A percentile compares a stretch with the other conserved stretches of the same genome.
Conservation (phyloP, 2,113 vertebrate genomes). For the Gymnocephalus cernua region DNA sequence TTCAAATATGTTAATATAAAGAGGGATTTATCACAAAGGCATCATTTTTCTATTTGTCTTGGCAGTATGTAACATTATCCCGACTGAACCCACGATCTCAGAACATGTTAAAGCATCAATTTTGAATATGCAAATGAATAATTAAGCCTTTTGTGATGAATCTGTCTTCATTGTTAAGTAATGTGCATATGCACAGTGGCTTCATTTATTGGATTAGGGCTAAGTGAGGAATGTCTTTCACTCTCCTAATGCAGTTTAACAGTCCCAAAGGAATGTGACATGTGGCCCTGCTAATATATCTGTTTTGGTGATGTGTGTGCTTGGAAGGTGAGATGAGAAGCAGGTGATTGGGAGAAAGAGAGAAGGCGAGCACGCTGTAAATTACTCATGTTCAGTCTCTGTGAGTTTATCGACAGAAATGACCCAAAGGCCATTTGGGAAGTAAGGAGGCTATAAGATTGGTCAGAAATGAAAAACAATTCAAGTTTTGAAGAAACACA, state of each 20-base stretch:
- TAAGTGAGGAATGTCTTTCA: slow-evolving; percentile 7
- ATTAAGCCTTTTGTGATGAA: not conserved
- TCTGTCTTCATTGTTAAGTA: not conserved
- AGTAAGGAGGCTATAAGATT: slow-evolving; percentile 33
- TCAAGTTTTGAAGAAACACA: slow-evolving; percentile 48
- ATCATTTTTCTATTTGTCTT: not conserved
- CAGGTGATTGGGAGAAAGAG: slow-evolving; percentile 26
- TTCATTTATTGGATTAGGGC: not conserved
- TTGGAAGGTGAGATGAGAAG: slow-evolving; percentile 38
- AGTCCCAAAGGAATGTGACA: not conserved
- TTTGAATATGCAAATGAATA: slow-evolving; percentile 27
- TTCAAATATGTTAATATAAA: slow-evolving; percentile 32
- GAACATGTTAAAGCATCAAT: slow-evolving; percentile 10
- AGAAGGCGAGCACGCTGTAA: slow-evolving; percentile 18
- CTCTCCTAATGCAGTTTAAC: not conserved
- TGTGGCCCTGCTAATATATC: slow-evolving; percentile 8
- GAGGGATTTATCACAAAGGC: slow-evolving; percentile 5
- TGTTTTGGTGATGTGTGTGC: slow-evolving; percentile 23
- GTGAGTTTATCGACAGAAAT: slow-evolving; percentile 50
- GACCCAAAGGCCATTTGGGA: slow-evolving; percentile 51
- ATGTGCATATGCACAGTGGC: not conserved
- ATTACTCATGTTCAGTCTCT: slow-evolving; percentile 43
- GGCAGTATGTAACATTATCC: not conserved
- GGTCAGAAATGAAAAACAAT: slow-evolving; percentile 60
- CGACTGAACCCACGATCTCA: slow-evolving; percentile 2